Percentiles rank a stretch among this genome's conserved stretches.
Evolutionary conservation across 2,113 vertebrate species (phyloP).

Genomic region (Antidorcas marsupialis): DNA sequence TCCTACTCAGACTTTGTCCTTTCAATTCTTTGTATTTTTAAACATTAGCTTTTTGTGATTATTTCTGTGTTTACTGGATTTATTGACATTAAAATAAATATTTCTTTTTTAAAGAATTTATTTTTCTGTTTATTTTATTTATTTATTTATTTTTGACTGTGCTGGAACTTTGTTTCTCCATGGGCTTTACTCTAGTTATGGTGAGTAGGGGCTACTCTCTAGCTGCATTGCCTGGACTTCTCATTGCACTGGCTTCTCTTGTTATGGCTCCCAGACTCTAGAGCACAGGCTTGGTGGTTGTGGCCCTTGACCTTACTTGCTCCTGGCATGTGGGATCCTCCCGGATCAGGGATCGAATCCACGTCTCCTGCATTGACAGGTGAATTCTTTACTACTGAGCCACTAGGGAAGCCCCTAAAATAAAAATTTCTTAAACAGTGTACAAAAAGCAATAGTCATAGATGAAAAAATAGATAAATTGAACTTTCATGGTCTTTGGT

Average conservation of each 20-base stretch:
- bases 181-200: neutral
- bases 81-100: neutral
- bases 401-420: neutral
- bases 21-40: neutral
- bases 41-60: neutral
- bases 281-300: neutral
- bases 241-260: neutral
- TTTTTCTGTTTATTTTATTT: neutral
- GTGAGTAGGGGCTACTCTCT: neutral
- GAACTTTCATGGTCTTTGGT: neutral
- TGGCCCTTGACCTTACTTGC: neutral
- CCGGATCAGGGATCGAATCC: neutral
- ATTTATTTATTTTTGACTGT: neutral
- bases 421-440: neutral
- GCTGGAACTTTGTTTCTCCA: neutral
- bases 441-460: neutral
- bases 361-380: neutral
- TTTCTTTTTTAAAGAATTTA: neutral
- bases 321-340: neutral
- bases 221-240: neutral
- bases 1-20: neutral
- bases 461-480: neutral
- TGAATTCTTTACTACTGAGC: neutral
- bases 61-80: neutral
- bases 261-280: neutral